Conservation (phyloP, 1,140 invertebrate genomes). For the Calycopis cecrops region DNA sequence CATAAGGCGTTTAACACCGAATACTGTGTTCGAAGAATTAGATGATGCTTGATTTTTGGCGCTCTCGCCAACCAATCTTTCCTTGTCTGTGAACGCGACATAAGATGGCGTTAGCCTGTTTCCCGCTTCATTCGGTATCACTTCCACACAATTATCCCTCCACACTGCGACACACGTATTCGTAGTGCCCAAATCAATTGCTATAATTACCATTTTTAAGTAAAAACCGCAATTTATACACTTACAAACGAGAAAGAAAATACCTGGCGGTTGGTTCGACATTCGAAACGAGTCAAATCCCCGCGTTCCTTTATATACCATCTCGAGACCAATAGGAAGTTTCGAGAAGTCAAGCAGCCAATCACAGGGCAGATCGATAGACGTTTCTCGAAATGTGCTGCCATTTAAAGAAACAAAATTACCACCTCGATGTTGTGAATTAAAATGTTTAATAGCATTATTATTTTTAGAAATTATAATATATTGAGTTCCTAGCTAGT, state of each 20-base stretch:
- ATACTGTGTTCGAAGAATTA: slow-evolving; percentile 52
- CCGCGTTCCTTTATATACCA: slow-evolving; percentile 37
- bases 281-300: slow-evolving; percentile 10
- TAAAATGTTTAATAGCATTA: no score
- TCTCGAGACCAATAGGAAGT: slow-evolving; percentile 37
- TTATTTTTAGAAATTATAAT: no score
- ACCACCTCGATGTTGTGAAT: no score
- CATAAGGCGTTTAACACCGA: slow-evolving; percentile 49
- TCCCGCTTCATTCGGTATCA: slow-evolving; percentile 92
- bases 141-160: slow-evolving; percentile 85
- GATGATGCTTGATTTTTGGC: slow-evolving; percentile 62
- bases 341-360: slow-evolving; percentile 41
- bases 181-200: slow-evolving; percentile 82
- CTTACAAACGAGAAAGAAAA: not conserved
- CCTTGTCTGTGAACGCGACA: slow-evolving; percentile 78
- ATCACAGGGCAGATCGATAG: slow-evolving; percentile 33
- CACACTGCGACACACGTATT: slow-evolving; percentile 84
- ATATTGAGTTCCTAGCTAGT: no score
- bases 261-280: slow-evolving; percentile 1
- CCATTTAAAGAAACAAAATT: slow-evolving; percentile 21
- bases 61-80: slow-evolving; percentile 81
- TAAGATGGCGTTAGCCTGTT: slow-evolving; percentile 84
- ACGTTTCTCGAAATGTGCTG: slow-evolving; percentile 44
- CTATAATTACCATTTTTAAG: slow-evolving; percentile 73
- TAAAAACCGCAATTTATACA: not conserved